phyloP scores from a whole-genome alignment of 2,888 invertebrate genomes.

The Clanis bilineata region DNA sequence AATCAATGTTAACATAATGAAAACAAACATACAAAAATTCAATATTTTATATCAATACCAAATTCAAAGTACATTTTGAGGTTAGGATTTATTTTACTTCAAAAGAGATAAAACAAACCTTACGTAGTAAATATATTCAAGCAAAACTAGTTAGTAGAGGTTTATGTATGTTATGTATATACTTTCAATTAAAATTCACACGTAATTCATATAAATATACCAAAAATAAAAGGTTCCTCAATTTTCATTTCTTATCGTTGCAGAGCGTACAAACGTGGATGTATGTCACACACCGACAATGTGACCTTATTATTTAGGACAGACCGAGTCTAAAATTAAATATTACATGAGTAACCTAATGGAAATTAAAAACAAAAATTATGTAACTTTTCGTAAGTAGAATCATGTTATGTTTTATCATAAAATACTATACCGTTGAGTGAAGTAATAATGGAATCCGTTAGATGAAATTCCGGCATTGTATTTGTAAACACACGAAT shows the following conservation, averaged over 20 bases:
- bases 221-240: conserved; percentile 48
- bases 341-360: conserved; percentile 57
- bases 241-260: conserved; percentile 40
- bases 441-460: conserved; percentile 66
- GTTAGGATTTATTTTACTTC: background rate
- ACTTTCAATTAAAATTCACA: conserved; percentile 29
- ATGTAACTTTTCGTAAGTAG: conserved; percentile 56
- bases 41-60: too few species aligned
- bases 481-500: background rate
- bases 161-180: background rate
- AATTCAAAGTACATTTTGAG: background rate
- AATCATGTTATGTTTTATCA: conserved; percentile 27
- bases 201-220: conserved; percentile 37
- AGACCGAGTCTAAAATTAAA: conserved; percentile 73
- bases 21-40: too few species aligned
- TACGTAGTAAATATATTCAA: background rate
- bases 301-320: conserved; percentile 51
- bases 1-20: background rate
- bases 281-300: conserved; percentile 42
- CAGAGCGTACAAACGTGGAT: conserved; percentile 24
- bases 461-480: conserved; percentile 68
- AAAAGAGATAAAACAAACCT: background rate
- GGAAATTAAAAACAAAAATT: conserved; percentile 65
- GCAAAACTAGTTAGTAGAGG: background rate
- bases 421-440: conserved; percentile 55